phyloP scores from a whole-genome alignment of 2,797 vertebrate species.

The Hapalemur alaotrensis region DNA sequence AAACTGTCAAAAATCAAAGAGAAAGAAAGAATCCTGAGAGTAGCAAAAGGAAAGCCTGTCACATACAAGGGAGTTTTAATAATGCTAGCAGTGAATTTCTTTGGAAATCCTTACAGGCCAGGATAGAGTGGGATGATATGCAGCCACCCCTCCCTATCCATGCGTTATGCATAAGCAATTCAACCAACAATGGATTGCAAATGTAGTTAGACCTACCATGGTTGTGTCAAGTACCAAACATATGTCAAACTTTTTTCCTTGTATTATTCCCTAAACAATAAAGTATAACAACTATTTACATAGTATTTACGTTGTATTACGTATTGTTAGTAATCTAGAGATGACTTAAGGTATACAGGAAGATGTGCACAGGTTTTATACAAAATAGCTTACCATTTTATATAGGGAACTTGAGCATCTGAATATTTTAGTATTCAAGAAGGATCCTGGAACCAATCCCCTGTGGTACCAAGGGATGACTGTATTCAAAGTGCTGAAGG shows the following conservation, averaged over 20 bases:
- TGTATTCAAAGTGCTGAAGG: background rate
- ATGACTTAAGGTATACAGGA: background rate
- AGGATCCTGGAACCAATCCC: background rate
- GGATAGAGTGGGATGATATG: background rate
- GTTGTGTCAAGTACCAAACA: background rate
- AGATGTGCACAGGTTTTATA: background rate
- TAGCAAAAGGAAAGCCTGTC: background rate
- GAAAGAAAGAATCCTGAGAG: background rate
- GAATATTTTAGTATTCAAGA: background rate
- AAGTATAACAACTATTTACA: background rate
- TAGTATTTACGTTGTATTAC: background rate
- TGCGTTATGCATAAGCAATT: background rate
- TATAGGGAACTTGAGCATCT: background rate
- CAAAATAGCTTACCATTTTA: background rate
- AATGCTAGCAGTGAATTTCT: background rate
- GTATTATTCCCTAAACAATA: background rate
- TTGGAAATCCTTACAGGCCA: background rate
- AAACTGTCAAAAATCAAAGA: background rate
- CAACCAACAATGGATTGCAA: background rate
- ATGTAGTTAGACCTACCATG: background rate
- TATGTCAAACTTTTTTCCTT: background rate
- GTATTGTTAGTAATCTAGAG: background rate
- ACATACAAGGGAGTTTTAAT: background rate
- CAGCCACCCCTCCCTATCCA: background rate
- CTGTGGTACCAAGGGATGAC: background rate